These are phyloP conservation scores for Neostethus bicornis DNA, from an alignment of 2,797 vertebrate species.

Conservation along the genomic window DNA sequence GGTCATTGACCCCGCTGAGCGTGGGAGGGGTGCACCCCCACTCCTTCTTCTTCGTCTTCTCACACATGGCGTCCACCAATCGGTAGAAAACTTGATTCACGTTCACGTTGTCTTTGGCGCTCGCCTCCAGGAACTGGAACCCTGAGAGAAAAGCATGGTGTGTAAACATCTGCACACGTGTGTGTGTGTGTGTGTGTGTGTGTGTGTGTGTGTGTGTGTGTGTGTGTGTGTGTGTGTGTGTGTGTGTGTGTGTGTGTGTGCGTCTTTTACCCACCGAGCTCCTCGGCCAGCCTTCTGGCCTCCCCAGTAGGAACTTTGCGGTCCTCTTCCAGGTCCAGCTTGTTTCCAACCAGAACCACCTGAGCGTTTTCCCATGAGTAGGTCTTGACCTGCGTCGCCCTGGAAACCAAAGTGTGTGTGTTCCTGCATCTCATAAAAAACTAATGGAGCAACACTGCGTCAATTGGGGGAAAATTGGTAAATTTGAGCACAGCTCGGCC, in stretches of 20 bases:
- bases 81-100: conserved; percentile 91
- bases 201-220: neutral
- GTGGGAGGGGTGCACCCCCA: conserved; percentile 49
- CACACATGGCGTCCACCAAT: conserved; percentile 89
- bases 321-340: conserved; percentile 90
- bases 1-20: conserved; percentile 70
- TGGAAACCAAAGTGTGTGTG: conserved; percentile 63
- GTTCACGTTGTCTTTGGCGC: conserved; percentile 90
- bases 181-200: neutral
- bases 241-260: neutral
- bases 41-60: conserved; percentile 89
- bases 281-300: conserved; percentile 81
- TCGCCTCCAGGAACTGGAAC: conserved; percentile 91
- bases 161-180: too few species aligned
- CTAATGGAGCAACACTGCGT: too few species aligned
- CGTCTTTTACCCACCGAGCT: conserved; percentile 80
- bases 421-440: too few species aligned
- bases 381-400: conserved; percentile 94
- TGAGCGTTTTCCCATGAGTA: conserved; percentile 94
- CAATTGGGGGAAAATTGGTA: too few species aligned
- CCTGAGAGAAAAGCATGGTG: conserved; percentile 56
- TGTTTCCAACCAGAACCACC: conserved; percentile 90
- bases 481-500: too few species aligned
- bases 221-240: neutral
- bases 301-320: conserved; percentile 84